Conservation (phyloP, 2,797 vertebrate species). For the Thripadectes ignobilis region DNA sequence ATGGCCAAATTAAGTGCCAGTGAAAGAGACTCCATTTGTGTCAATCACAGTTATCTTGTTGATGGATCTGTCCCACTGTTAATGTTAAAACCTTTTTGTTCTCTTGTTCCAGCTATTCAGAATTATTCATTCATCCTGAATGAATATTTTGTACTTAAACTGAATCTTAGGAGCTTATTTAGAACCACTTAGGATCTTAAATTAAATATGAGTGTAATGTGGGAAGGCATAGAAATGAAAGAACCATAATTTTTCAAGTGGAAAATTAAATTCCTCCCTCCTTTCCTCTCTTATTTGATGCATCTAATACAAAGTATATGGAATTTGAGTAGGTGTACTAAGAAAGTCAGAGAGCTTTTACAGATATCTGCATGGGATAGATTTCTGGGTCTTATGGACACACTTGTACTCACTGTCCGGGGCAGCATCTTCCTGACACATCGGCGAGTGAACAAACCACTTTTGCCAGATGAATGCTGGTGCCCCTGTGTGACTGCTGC, state of each 20-base stretch:
- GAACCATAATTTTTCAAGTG: conserved; percentile 14
- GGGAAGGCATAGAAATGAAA: background rate
- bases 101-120: conserved; percentile 10
- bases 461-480: background rate
- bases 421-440: background rate
- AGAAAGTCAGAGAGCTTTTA: background rate
- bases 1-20: background rate
- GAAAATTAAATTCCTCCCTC: conserved; percentile 26
- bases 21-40: background rate
- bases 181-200: conserved; percentile 23
- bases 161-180: conserved; percentile 34
- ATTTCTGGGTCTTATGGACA: background rate
- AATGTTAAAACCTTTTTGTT: background rate
- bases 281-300: background rate
- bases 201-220: conserved; percentile 1
- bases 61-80: background rate
- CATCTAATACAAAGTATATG: background rate
- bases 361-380: background rate
- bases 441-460: background rate
- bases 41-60: background rate
- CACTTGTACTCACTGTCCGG: background rate
- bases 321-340: background rate
- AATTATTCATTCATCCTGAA: conserved; percentile 11
- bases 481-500: background rate
- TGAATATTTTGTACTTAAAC: conserved; percentile 21